Conservation (phyloP, 2,888 invertebrate species). For the Parapristionchus giblindavisi region DNA sequence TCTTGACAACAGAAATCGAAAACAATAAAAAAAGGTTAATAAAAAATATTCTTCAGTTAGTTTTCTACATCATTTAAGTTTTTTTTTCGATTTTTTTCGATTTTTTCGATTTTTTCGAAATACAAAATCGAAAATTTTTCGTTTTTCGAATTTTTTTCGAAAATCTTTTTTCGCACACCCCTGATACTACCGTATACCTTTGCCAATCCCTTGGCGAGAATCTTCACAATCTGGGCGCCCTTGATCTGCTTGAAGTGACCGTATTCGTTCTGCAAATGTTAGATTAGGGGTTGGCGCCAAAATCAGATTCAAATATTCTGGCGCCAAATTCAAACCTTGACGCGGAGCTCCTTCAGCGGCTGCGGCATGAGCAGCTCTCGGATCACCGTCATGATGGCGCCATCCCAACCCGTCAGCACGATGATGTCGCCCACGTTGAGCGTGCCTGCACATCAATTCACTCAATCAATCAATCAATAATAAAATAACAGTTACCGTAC, state of each 20-base stretch:
- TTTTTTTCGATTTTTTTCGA: too few relatives aligned
- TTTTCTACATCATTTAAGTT: too few relatives aligned
- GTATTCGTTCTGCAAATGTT: constrained; percentile 75
- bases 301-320: background rate
- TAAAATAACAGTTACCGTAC: constrained; percentile 72
- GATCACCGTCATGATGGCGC: constrained; percentile 96
- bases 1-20: too few relatives aligned
- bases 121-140: too few relatives aligned
- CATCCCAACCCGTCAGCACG: constrained; percentile 95
- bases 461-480: background rate
- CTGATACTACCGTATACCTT: constrained; percentile 35
- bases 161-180: too few relatives aligned
- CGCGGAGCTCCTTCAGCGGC: constrained; percentile 93
- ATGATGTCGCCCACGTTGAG: constrained; percentile 91
- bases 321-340: constrained; percentile 78
- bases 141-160: too few relatives aligned
- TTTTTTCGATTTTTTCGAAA: too few relatives aligned
- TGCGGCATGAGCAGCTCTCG: constrained; percentile 96
- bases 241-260: constrained; percentile 91
- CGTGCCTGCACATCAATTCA: constrained; percentile 59
- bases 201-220: constrained; percentile 93
- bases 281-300: background rate
- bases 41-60: too few relatives aligned
- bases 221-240: constrained; percentile 97
- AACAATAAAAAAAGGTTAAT: too few relatives aligned